Evolutionary conservation across 2,113 vertebrate genomes (phyloP), one percentile per base, ranked within the genome.

Genomic region (Saguinus imperator): DNA sequence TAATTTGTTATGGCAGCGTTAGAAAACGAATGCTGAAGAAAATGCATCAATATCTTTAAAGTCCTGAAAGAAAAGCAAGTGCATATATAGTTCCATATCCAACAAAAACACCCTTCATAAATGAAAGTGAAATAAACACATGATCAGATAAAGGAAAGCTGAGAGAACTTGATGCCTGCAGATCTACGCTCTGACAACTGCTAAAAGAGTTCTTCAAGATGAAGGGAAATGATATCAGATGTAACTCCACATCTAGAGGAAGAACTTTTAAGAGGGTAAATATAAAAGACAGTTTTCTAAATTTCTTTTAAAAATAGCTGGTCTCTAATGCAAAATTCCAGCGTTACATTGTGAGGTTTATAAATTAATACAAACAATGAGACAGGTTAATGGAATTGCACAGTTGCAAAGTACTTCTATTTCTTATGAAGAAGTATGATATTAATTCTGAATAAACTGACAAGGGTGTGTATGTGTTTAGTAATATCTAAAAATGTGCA

Each of bases 71-170:
- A 75, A 50, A 90, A 91, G 52, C 20, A 77, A 83, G 48, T 27
- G n/a, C 76, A 64, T 8, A 55, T 84, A n/a, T 35, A 84, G 58
- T 84, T 76, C 64, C 79, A 8, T 27, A 45, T 75, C 77, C 14
- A 87, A 83, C n/a, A 93, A 86, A 87, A 94, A 83, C 61, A 94
- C 32, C 40, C 79, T 93, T 79, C 18, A 32, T 77, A 82, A 79
- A 21, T 57, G 68, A 87, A 91, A 94, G 50, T 70, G 87, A 94
- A 95, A 89, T 91, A 93, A 76, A 57, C 77, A 50, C 35, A 75
- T 68, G 94, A 94, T 92, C 13, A 85, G 73, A 45, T 25, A 66
- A 87, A 76, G 58, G 57, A 86, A 29, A 85, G 29, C 5, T 13
- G 13, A 55, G 58, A 72, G 40, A 75, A 43, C 80, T 40, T 91